phyloP scores from a whole-genome alignment of 2,888 invertebrate species.

The Nephrotoma guestfalica region DNA sequence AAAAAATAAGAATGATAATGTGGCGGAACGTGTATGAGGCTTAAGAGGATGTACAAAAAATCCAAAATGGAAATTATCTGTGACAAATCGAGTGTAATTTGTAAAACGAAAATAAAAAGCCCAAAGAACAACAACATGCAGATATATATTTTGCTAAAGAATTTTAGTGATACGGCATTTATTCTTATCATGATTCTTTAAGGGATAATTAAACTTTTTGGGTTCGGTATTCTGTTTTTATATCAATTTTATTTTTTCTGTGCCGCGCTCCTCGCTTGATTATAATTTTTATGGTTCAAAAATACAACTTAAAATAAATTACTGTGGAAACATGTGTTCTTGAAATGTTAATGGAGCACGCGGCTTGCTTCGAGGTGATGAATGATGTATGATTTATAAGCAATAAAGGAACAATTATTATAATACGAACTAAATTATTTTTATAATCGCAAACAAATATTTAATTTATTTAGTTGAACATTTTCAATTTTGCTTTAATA shows the following conservation, averaged over 20 bases:
- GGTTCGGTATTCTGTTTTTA: neutral
- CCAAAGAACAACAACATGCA: neutral
- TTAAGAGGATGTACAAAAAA: neutral
- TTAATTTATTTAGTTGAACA: too few relatives aligned
- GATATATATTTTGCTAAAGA: neutral
- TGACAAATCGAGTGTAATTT: neutral
- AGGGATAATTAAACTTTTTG: neutral
- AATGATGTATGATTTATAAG: neutral
- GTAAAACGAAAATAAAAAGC: neutral
- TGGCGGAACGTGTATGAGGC: neutral
- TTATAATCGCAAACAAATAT: neutral
- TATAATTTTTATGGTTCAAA: neutral
- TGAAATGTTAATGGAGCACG: neutral
- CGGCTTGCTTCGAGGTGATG: neutral
- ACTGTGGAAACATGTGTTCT: neutral
- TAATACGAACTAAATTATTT: neutral
- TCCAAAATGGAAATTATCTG: neutral
- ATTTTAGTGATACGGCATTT: neutral
- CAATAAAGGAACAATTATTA: neutral
- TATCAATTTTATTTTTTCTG: neutral
- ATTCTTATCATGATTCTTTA: neutral
- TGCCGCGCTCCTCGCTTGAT: neutral
- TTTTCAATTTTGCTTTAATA: too few relatives aligned
- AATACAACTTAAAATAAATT: neutral
- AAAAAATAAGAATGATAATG: neutral